Evolutionary conservation across 2,888 invertebrate species (phyloP).

Genomic region (Andrena haemorrhoa): DNA sequence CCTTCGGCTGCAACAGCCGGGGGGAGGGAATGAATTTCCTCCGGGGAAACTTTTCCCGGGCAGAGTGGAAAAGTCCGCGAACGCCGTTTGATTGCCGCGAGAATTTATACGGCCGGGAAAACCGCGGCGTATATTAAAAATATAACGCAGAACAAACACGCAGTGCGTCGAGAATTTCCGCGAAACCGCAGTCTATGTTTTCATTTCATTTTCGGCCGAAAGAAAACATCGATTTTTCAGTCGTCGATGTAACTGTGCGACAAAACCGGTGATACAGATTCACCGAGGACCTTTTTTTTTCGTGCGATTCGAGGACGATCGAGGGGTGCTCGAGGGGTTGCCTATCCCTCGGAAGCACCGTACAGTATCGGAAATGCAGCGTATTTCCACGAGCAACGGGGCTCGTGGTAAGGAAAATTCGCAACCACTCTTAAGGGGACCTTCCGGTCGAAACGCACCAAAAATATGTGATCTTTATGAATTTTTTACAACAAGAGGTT

Average conservation of each 20-base stretch:
- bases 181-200: slow-evolving; percentile 23
- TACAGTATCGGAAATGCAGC: no score
- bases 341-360: no score
- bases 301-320: neutral
- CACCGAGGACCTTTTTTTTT: neutral
- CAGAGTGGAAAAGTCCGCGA: neutral
- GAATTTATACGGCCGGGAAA: slow-evolving; percentile 7
- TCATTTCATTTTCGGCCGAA: slow-evolving; percentile 36
- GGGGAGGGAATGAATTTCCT: slow-evolving; percentile 12
- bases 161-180: neutral
- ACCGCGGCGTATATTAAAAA: slow-evolving; percentile 37
- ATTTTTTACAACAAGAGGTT: no score
- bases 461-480: no score
- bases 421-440: no score
- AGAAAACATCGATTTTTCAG: slow-evolving; percentile 31
- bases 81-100: neutral
- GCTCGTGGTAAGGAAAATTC: no score
- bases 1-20: neutral
- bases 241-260: neutral
- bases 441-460: no score
- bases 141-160: slow-evolving; percentile 37
- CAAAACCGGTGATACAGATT: neutral
- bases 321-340: neutral
- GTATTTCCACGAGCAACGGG: no score
- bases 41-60: neutral